Evolutionary conservation across 2,888 invertebrate species (phyloP).

Genomic region (Polyommatus icarus): DNA sequence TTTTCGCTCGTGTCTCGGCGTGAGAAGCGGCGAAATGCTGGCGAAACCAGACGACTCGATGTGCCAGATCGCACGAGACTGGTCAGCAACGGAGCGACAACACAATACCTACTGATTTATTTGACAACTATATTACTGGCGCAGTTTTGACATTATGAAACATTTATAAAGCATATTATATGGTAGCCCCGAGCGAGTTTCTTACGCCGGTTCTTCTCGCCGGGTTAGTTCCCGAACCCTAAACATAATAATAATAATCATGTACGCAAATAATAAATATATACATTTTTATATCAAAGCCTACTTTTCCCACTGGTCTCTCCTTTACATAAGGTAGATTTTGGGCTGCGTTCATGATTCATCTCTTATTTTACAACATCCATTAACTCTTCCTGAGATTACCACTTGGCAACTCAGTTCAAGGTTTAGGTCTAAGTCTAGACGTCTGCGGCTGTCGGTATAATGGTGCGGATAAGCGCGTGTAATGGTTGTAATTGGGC

Average conservation of each 20-base stretch:
- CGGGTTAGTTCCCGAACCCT: no score
- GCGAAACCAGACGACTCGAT: neutral
- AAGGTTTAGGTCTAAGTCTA: neutral
- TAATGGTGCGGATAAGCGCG: conserved; percentile 58
- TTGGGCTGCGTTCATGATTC: no score
- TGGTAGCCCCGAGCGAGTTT: no score
- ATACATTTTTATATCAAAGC: no score
- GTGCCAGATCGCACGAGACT: neutral
- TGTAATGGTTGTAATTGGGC: conserved; percentile 60
- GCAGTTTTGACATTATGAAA: neutral
- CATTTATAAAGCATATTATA: no score
- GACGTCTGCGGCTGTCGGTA: neutral
- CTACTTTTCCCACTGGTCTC: no score
- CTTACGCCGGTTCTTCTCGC: no score
- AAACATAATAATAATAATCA: no score
- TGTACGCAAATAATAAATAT: no score
- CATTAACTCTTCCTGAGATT: no score
- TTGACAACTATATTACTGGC: neutral
- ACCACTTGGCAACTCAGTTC: conserved; percentile 2
- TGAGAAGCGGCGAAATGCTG: neutral
- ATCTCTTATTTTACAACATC: no score
- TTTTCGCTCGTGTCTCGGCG: neutral
- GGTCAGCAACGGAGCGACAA: neutral
- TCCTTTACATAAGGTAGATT: no score
- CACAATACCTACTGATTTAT: neutral